A percentile compares a stretch with the other conserved stretches of the same genome.
phyloP scores from a whole-genome alignment of 2,113 vertebrate species.

The Ameiurus melas region DNA sequence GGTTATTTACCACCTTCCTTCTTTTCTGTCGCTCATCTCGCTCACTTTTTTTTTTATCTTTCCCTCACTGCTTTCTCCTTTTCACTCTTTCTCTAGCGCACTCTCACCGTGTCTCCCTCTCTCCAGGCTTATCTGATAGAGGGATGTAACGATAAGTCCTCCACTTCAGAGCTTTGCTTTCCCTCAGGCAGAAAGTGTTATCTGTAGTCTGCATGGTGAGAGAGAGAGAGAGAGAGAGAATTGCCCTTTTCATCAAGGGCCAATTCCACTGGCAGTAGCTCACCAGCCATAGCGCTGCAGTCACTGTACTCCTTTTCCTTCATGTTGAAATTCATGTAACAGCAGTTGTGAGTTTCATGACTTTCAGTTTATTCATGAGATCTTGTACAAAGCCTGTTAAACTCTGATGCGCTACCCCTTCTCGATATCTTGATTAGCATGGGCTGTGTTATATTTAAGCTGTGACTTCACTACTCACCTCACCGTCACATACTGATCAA shows the following conservation, averaged over 20 bases:
- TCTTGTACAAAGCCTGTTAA: not conserved
- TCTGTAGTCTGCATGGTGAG: slow-evolving; percentile 40
- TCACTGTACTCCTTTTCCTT: slow-evolving; percentile 7
- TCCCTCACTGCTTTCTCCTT: slow-evolving; percentile 15
- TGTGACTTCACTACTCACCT: not conserved
- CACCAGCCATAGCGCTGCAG: not conserved
- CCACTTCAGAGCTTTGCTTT: slow-evolving; percentile 46
- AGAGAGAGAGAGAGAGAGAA: not conserved
- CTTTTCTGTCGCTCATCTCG: not conserved
- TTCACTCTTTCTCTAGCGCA: slow-evolving; percentile 4
- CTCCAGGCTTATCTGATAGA: slow-evolving; percentile 46
- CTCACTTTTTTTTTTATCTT: slow-evolving; percentile 16
- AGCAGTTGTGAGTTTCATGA: not conserved
- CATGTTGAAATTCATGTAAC: slow-evolving; percentile 20
- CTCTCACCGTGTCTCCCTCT: slow-evolving; percentile 16
- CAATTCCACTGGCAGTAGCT: slow-evolving; percentile 37
- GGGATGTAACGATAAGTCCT: slow-evolving; percentile 46
- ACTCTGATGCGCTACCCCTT: not conserved
- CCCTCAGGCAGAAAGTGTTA: slow-evolving; percentile 45
- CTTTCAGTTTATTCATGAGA: no score
- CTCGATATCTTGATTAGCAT: not conserved
- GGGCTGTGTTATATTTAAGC: not conserved
- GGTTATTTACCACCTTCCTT: slow-evolving; percentile 30
- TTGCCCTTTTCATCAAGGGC: slow-evolving; percentile 40
- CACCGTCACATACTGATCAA: not conserved